These are phyloP conservation scores for Equus przewalskii DNA, from an alignment of 2,113 vertebrate species.

Conservation along the genomic window DNA sequence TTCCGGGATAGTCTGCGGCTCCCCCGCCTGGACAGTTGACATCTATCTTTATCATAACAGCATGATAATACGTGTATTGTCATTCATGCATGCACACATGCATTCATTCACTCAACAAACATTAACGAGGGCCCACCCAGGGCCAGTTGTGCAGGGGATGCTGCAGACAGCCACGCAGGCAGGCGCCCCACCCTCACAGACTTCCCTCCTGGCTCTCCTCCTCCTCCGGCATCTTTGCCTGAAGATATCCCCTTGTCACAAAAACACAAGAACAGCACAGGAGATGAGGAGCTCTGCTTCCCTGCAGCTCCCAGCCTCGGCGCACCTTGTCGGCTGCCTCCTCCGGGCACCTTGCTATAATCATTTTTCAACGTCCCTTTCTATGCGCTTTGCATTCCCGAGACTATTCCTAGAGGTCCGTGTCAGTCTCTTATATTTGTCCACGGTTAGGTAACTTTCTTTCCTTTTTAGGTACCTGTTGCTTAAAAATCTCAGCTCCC, in stretches of 20 bases:
- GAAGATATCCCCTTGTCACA: not conserved
- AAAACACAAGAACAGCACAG: not conserved
- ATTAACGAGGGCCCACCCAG: not conserved
- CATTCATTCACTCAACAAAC: too few relatives aligned
- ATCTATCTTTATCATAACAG: not conserved
- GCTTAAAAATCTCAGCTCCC: not conserved
- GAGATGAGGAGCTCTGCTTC: not conserved
- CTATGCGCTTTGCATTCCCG: not conserved
- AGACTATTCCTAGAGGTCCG: not conserved
- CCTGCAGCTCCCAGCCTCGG: rapidly evolving
- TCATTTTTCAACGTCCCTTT: not conserved
- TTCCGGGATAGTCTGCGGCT: not conserved
- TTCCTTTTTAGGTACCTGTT: not conserved
- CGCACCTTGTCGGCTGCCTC: rapidly evolving
- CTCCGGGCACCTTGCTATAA: not conserved
- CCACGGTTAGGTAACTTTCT: not conserved
- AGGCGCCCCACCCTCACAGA: not conserved
- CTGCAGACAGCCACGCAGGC: not conserved
- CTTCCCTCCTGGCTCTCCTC: not conserved
- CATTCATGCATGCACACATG: not conserved
- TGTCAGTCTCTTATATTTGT: rapidly evolving
- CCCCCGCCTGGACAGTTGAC: not conserved
- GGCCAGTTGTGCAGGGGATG: too few relatives aligned
- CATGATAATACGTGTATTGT: rapidly evolving
- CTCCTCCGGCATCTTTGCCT: not conserved